Evolutionary conservation across 2,888 invertebrate species (phyloP), one percentile per base, ranked within the genome.

Genomic region (Epistrophe grossulariae): DNA sequence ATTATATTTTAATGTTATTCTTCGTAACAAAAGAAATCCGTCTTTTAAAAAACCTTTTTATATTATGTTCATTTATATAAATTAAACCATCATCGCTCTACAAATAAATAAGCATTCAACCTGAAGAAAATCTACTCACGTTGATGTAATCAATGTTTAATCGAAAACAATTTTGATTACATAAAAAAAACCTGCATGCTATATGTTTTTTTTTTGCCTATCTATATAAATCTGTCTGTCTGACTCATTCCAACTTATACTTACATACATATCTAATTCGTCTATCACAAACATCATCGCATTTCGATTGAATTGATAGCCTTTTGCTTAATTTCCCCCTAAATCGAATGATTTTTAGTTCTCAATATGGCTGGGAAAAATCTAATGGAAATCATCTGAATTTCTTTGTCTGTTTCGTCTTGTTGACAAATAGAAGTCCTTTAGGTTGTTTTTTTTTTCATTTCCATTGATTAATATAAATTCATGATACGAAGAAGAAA

Each of bases 401-500:
- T 55, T 17, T 13, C 15, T 55, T 57, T 28, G 19, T 24, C 31
- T 31, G 38, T 48, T 57, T 68, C 55, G 28, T 52, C 19, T 52
- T 17, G 50, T 52, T 48, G 48, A 59, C 76, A 80, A 84, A 84
- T 52, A 72, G 52, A 80, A 77, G 66, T 66, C 60, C 76, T 55
- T n/a, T 74, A 19, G 38, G 35, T 31, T 62, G 4, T 62, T 78
- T 52, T 78, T 74, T 48, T 57, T 35, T 6, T 59, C 2, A 60
- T 40, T 60, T 68, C 68, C 57, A 84, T 73, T 85, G 85, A 85
- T 85, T 85, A 85, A 85, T 85, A 85, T 78, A 81, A 81, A 78
- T 85, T 81, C 85, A 85, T 70, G 85, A 62, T 62, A 45, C 73
- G 74, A 64, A 57, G 50, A 64, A n/a, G 64, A 66, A 74, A 70